Base-by-base conservation (phyloP, 35 echinoderm and acorn worm genomes). In the Patiria miniata region DNA sequence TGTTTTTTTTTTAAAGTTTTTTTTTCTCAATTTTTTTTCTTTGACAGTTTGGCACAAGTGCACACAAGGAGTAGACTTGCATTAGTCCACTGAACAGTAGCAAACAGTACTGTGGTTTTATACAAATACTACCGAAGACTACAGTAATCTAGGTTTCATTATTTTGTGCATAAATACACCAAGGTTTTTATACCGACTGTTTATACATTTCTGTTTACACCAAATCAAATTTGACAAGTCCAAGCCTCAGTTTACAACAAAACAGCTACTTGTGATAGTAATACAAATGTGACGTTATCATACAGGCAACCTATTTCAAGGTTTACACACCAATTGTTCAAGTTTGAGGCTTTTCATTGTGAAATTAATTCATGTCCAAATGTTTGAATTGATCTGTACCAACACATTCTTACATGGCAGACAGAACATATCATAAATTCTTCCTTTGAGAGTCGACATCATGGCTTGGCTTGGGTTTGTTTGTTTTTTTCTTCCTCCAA, bases 1-100 rank as follows among this genome's bases (percentile, higher is more conserved):
- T 26, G 21, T 73, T 73, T 9, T 73, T 47, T 73, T 73, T 73
- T 73, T 69, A 26, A 26, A 6, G 21, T 12, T 6, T 5, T 7
- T 5, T 29, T 69, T 68, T 68, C 33, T 69, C 34, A 12, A 47
- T 28, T 69, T 69, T 36, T 73, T 73, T 73, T 60, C 28, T 73
- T 73, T 73, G 65, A 73, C 65, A 73, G 65, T 73, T 73, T 73
- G 65, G 65, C 65, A 73, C 65, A 23, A 73, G 65, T 73, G 65
- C 65, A 73, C 65, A 73, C 65, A 73, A 73, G 29, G 65, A 30
- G 26, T 73, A 73, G 65, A 73, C 65, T 73, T 73, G 65, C 65
- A 73, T 73, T 73, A 73, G 65, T 73, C 65, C 34, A 73, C 34
- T 14, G 65, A 73, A 73, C 65, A 73, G 65, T 73, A 73, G 65